These are phyloP conservation scores for Furcifer pardalis DNA, from an alignment of 2,797 vertebrate genomes.

Conservation along the genomic window DNA sequence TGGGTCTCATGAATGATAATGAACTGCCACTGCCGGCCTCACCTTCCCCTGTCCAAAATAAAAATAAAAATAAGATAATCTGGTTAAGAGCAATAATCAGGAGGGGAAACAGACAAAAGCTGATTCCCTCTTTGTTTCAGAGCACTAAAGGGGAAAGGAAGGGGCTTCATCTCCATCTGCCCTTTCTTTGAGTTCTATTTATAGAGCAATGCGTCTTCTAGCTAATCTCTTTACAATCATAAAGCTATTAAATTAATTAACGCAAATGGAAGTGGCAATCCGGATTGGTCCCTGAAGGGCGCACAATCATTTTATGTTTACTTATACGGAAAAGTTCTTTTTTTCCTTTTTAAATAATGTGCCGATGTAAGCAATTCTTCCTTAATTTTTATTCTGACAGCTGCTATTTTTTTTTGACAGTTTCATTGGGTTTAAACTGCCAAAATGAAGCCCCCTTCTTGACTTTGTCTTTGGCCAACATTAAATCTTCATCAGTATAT, in stretches of 20 bases:
- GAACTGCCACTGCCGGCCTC: not conserved
- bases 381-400: not conserved
- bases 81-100: not conserved
- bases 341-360: not conserved
- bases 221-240: slow-evolving; percentile 68
- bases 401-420: not conserved
- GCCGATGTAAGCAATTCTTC: not conserved
- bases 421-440: fast-evolving
- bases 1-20: not conserved
- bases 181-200: slow-evolving; percentile 52
- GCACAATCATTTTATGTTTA: slow-evolving; percentile 18
- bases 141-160: slow-evolving; percentile 6
- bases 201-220: slow-evolving; percentile 56
- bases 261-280: slow-evolving; percentile 47
- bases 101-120: slow-evolving; percentile 10
- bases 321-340: slow-evolving; percentile 8
- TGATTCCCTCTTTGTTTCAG: slow-evolving; percentile 7
- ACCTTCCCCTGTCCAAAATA: not conserved
- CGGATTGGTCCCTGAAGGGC: slow-evolving; percentile 42
- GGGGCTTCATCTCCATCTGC: slow-evolving; percentile 5
- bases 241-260: slow-evolving; percentile 74
- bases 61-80: not conserved
- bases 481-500: too few relatives aligned
- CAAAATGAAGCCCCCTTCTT: too few relatives aligned
- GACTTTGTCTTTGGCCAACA: too few relatives aligned